phyloP scores from a whole-genome alignment of 2,113 vertebrate genomes.

The Columba janthina region DNA sequence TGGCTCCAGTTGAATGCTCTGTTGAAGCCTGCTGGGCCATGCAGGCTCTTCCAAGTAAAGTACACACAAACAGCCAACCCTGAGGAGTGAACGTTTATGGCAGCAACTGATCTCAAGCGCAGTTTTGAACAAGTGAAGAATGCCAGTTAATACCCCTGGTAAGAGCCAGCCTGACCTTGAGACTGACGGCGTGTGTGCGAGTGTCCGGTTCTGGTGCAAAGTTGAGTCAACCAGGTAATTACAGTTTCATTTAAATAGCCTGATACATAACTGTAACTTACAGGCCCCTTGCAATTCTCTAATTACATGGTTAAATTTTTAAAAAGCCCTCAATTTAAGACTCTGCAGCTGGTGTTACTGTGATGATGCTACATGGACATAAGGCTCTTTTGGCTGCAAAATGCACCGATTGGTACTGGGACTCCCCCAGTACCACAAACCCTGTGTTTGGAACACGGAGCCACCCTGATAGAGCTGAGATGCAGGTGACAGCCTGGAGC shows the following conservation, averaged over 20 bases:
- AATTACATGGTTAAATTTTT: neutral
- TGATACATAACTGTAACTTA: neutral
- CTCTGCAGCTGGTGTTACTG: neutral
- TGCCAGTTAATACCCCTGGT: neutral
- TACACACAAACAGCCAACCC: neutral
- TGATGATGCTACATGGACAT: neutral
- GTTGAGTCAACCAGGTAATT: neutral
- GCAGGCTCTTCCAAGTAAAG: conserved; percentile 19
- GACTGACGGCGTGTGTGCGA: fast-evolving
- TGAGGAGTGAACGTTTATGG: neutral
- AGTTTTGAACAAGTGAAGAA: neutral
- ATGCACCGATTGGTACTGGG: neutral
- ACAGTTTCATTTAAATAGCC: neutral
- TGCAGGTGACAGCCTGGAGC: neutral
- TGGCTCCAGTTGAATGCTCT: conserved; percentile 52
- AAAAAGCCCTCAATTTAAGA: neutral
- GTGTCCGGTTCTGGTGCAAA: neutral
- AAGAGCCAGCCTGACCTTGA: neutral
- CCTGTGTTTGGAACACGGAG: neutral
- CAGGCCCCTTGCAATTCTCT: neutral
- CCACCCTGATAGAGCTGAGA: neutral
- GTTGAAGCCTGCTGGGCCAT: neutral
- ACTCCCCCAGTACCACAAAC: neutral
- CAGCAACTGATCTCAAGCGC: neutral
- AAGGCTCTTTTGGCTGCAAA: neutral